A percentile compares a stretch with the other conserved stretches of the same genome.
phyloP scores from a whole-genome alignment of 92 coral and sea anemone genomes.

The Phymanthus crucifer region DNA sequence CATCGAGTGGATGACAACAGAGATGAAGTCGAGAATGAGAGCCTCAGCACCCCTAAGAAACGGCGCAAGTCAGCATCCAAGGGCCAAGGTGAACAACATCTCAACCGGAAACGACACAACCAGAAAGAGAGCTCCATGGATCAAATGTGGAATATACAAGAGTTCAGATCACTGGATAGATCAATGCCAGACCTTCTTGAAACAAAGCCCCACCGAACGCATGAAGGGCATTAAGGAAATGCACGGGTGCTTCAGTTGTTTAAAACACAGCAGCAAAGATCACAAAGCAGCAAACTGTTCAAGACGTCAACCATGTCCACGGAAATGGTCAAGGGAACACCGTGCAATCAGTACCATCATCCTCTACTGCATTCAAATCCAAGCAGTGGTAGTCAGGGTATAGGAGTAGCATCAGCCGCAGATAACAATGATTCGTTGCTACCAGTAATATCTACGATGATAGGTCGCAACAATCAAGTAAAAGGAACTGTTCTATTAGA shows the following conservation, averaged over 20 bases:
- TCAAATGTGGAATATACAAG: constrained; percentile 35
- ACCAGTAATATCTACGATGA: constrained; percentile 43
- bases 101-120: neutral
- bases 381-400: no score
- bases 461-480: no score
- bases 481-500: no score
- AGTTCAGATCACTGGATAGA: constrained; percentile 39
- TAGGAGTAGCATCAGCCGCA: no score
- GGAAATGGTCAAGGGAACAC: no score
- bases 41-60: neutral
- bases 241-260: constrained; percentile 52
- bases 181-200: constrained; percentile 41
- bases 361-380: no score
- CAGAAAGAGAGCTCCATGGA: neutral
- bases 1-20: no score
- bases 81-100: neutral
- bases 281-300: constrained; percentile 49
- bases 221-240: constrained; percentile 46
- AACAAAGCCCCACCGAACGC: constrained; percentile 29
- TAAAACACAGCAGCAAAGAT: constrained; percentile 46
- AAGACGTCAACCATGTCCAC: neutral
- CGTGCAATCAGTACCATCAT: constrained; percentile 14
- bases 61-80: neutral
- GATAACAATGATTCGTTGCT: constrained; percentile 31
- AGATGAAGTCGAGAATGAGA: no score